Evolutionary conservation across 2,113 vertebrate species (phyloP), one percentile per base, ranked within the genome.

Genomic region (Sebastes schlegelii): DNA sequence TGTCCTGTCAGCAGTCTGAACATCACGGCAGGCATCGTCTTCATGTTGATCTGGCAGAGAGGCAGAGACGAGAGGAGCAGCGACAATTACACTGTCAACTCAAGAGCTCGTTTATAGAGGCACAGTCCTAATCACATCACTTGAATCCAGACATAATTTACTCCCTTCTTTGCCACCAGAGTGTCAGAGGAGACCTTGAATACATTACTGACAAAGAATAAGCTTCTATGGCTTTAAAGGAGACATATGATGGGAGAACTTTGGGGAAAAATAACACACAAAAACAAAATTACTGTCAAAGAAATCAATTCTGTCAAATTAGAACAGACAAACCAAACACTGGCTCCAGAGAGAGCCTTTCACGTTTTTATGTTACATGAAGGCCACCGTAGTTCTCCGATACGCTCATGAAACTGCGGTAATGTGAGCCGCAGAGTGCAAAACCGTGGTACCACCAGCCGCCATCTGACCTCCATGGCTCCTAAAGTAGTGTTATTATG

Each of bases 11-110:
- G 96, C 58, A 99, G 96, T 90, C 98, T 95, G 95, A 99, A 99
- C 98, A 99, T 99, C 88, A 99, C 98, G 0, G 98, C 98, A 3
- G 98, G 98, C 98, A 99, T 99, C 1, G 98, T 99, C 96, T 99
- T 99, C 98, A 99, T 99, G 91, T 99, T 98, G 83, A 99, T 99
- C 98, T 99, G 95, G 79, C 19, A 65, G 21, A 80, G 82, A 69
- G 64, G 34, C 42, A 74, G 55, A 85, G 16, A 76, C 2, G 46
- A 78, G 49, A 79, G 58, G 57, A 68, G 13, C 3, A 4, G 23
- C n/a, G 34, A 67, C 17, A 40, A 87, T 85, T 79, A 73, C 55
- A 23, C 77, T 19, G 45, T 70, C 77, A 70, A 45, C 57, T 71
- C 43, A 45, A 85, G 72, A 69, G 23, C 23, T n/a, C 4, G 60